Conservation (phyloP, 2,888 invertebrate genomes). For the Penaeus monodon region DNA sequence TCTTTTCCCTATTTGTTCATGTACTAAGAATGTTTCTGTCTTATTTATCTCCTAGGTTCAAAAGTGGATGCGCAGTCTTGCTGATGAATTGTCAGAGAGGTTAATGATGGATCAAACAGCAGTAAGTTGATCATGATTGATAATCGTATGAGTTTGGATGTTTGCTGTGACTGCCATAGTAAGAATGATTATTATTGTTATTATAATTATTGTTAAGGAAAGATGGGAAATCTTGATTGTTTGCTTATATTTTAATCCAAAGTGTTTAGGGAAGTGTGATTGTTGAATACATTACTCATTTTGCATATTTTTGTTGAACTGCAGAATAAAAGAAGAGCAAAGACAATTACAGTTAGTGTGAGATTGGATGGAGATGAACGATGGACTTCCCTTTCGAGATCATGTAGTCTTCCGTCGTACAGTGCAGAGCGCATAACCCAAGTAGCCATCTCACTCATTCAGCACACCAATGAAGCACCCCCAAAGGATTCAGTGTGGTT, state of each 20-base stretch:
- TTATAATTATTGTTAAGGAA: no score
- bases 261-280: background rate
- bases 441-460: constrained; percentile 78
- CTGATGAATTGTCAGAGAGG: constrained; percentile 86
- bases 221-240: no score
- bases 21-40: background rate
- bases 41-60: constrained; percentile 68
- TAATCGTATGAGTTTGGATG: background rate
- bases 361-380: constrained; percentile 74
- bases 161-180: background rate
- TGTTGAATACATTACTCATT: background rate
- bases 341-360: constrained; percentile 83
- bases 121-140: constrained; percentile 67
- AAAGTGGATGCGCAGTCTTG: constrained; percentile 86
- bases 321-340: constrained; percentile 84
- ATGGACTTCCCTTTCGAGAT: constrained; percentile 76
- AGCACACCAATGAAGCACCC: constrained; percentile 72
- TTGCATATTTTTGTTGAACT: background rate
- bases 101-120: constrained; percentile 79
- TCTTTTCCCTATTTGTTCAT: background rate
- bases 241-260: background rate
- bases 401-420: constrained; percentile 75
- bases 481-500: constrained; percentile 67
- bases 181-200: no score
- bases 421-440: constrained; percentile 78